Evolutionary conservation across 1,140 invertebrate species (phyloP), one percentile per base, ranked within the genome.

Genomic region (Camponotus vicinus): DNA sequence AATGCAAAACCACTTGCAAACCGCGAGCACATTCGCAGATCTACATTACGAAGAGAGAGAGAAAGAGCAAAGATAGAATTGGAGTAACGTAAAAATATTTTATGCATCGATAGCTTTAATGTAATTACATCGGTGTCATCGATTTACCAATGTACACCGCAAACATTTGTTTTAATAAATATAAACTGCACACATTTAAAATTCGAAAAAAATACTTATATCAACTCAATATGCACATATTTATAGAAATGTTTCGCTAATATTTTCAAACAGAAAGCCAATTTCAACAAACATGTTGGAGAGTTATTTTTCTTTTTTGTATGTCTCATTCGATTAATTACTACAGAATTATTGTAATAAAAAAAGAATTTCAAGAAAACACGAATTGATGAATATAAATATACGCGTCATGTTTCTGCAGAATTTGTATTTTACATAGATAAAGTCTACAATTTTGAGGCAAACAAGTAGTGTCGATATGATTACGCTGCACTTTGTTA

Each of bases 1-100:
- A 82, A 52, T 40, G 52, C 67, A 59, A 80, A 70, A 83, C 27
- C 55, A 73, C 27, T 83, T 6, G 21, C 27, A 27, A 27, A 11
- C 49, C 55, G 40, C 78, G 18, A 59, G 40, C 18, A 57, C 27
- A 49, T 61, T 3, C 55, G 52, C 21, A 45, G 21, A 73, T 73
- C 18, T n/a, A 27, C 6, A 61, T 73, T 59, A 40, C 45, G 7
- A 5, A 37, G n/a, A 55, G 63, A 49, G 45, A 45, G n/a, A 18
- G 49, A 52, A 0, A 49, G 45, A 49, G 11, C 0, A 78, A 66
- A 6, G 13, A 59, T 49, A 49, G 13, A 32, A 11, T 32, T 40
- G 21, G 13, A 57, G 4, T 64, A 34, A 69, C 15, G 27, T 57
- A 42, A 80, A 80, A 21, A 9, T 9, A 59, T 6, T 40, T 70